Percentiles rank a stretch among this genome's conserved stretches.
Evolutionary conservation across 2,797 vertebrate species (phyloP).

Genomic region (Syndactyla subalaris): DNA sequence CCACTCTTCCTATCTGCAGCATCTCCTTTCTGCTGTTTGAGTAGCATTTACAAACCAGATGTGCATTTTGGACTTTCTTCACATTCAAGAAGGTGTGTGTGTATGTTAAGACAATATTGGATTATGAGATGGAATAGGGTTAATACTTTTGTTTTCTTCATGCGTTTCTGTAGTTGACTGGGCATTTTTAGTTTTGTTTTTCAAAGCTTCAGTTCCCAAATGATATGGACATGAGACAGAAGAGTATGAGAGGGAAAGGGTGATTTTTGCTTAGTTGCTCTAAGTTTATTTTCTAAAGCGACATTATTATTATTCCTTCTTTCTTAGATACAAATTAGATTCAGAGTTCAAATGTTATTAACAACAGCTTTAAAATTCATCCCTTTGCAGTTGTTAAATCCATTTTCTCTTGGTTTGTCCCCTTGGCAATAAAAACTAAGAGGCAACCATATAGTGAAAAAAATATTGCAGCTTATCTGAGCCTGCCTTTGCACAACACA

Average conservation of each 20-base stretch:
- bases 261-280: neutral
- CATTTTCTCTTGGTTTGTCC: conserved; percentile 16
- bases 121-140: neutral
- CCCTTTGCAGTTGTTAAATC: conserved; percentile 8
- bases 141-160: neutral
- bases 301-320: neutral
- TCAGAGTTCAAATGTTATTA: conserved; percentile 14
- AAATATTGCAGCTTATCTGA: neutral
- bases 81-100: neutral
- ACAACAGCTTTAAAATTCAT: conserved; percentile 11
- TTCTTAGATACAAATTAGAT: neutral
- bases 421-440: conserved; percentile 24
- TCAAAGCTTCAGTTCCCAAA: neutral
- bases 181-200: neutral
- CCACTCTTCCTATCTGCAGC: neutral
- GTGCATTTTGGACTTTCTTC: neutral
- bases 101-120: neutral
- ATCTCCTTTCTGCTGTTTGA: neutral
- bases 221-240: neutral
- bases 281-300: conserved; percentile 3
- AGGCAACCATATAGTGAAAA: neutral
- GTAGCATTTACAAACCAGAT: neutral
- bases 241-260: neutral
- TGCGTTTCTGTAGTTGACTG: neutral
- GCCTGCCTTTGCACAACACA: neutral